Conservation (phyloP, 2,888 invertebrate genomes). For the Bruchidius siliquastri region DNA sequence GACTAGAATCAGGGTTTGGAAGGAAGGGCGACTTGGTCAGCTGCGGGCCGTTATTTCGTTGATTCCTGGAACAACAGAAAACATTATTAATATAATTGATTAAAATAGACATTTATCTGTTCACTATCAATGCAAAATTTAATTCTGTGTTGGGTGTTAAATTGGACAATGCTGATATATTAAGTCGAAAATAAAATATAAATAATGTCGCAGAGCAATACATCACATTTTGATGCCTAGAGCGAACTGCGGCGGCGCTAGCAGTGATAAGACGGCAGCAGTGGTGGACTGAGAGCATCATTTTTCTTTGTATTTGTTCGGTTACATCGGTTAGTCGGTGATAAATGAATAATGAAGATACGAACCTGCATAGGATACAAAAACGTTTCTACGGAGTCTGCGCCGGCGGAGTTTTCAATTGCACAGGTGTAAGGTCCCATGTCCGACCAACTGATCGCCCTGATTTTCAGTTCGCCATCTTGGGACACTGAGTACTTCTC, state of each 20-base stretch:
- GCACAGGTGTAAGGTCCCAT: conserved; percentile 81
- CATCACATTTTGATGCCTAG: too few species aligned
- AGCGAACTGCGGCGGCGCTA: too few species aligned
- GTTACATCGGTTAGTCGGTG: too few species aligned
- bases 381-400: conserved; percentile 62
- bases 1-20: conserved; percentile 33
- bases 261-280: too few species aligned
- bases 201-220: too few species aligned
- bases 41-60: conserved; percentile 27
- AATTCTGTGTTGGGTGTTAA: too few species aligned
- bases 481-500: conserved; percentile 50
- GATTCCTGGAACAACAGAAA: conserved; percentile 27
- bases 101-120: background rate
- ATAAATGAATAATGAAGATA: background rate
- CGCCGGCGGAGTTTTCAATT: conserved; percentile 62
- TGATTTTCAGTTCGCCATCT: conserved; percentile 73
- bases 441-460: conserved; percentile 67
- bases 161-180: too few species aligned
- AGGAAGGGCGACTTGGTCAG: conserved; percentile 11
- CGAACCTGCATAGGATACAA: conserved; percentile 60
- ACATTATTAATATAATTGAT: background rate
- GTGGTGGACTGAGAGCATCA: too few species aligned
- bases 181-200: too few species aligned
- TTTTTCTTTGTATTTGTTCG: too few species aligned
- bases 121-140: too few species aligned